These are phyloP conservation scores for Drosophila paulistorum DNA, from an alignment of 1,140 invertebrate species.

Conservation along the genomic window DNA sequence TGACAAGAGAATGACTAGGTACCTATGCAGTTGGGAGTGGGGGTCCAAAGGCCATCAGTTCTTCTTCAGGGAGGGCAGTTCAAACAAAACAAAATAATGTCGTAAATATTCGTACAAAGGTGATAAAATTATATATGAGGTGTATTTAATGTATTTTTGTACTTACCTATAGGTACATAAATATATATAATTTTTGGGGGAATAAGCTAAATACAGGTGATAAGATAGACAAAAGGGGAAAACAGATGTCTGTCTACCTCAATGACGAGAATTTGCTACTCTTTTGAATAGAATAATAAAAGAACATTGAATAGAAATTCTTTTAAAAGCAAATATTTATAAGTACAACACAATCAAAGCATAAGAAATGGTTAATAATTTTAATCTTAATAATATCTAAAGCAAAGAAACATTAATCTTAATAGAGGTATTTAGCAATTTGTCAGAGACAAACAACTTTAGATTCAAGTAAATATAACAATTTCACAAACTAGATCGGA, in stretches of 20 bases:
- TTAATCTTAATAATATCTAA: no score
- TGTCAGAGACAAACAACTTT: no score
- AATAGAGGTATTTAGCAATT: no score
- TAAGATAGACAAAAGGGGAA: constrained; percentile 38
- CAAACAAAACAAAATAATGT: constrained; percentile 27
- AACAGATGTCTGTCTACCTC: not conserved
- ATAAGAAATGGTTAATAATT: no score
- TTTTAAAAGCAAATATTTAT: not conserved
- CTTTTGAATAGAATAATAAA: constrained; percentile 11
- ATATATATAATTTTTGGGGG: constrained; percentile 14
- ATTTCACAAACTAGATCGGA: no score
- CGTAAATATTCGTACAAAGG: constrained; percentile 39
- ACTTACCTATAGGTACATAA: not conserved
- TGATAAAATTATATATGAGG: constrained; percentile 20
- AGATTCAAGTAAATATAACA: no score
- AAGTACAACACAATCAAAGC: no score
- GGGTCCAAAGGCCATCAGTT: constrained; percentile 33
- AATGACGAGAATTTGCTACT: constrained; percentile 24
- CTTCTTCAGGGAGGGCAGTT: not conserved
- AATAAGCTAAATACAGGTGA: constrained; percentile 35
- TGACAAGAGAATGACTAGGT: constrained; percentile 36
- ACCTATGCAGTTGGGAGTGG: not conserved
- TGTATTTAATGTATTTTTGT: not conserved
- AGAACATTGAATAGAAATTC: not conserved
- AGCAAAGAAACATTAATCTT: no score